These are phyloP conservation scores for Cacatua alba DNA, from an alignment of 2,113 vertebrate genomes.

Conservation along the genomic window DNA sequence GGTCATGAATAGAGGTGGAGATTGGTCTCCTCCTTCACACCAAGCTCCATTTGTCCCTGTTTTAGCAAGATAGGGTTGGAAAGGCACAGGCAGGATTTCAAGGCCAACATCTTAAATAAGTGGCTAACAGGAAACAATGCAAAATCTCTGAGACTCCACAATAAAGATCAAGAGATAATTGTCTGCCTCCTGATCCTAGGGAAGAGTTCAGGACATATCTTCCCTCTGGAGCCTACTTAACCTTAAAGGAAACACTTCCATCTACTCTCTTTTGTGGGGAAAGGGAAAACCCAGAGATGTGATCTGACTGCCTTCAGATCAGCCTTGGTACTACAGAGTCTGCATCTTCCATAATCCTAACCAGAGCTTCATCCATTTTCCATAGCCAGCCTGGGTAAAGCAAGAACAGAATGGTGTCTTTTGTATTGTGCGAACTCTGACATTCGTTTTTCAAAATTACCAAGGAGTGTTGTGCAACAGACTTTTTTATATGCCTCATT, in stretches of 20 bases:
- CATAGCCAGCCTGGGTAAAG: neutral
- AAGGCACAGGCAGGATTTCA: neutral
- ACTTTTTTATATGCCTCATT: conserved; percentile 28
- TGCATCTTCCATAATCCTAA: neutral
- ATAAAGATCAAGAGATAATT: neutral
- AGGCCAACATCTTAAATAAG: neutral
- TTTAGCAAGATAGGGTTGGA: neutral
- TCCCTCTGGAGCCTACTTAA: neutral
- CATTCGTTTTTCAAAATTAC: conserved; percentile 36
- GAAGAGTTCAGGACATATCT: neutral
- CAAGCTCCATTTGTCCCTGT: neutral
- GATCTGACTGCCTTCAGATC: neutral
- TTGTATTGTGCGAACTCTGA: conserved; percentile 15
- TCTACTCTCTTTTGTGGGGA: neutral
- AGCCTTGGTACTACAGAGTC: neutral
- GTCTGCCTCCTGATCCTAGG: neutral
- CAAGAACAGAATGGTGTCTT: neutral
- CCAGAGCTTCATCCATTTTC: neutral
- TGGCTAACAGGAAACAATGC: neutral
- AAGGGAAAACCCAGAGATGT: neutral
- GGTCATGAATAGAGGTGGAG: neutral
- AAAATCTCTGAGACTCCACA: neutral
- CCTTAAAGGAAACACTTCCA: neutral
- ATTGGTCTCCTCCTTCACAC: neutral
- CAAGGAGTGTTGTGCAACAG: conserved; percentile 25